phyloP scores from a whole-genome alignment of 1,140 invertebrate genomes.

The Meloidogyne floridensis region DNA sequence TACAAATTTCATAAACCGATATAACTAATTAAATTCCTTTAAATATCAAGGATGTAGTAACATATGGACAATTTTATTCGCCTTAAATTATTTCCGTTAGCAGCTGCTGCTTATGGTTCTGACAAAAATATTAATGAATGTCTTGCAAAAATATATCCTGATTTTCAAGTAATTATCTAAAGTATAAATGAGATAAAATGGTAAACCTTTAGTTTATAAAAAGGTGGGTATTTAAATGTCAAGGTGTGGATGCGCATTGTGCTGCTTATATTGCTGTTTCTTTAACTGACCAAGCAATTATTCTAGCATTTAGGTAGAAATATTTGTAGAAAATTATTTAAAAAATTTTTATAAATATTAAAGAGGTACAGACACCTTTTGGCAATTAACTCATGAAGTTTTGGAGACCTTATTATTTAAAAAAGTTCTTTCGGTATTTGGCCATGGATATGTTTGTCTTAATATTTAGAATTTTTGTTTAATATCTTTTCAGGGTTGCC shows the following conservation, averaged over 20 bases:
- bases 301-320: constrained; percentile 41
- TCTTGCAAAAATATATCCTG: constrained; percentile 12
- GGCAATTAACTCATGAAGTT: neutral
- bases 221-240: constrained; percentile 32
- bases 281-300: constrained; percentile 43
- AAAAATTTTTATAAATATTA: neutral
- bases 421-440: neutral
- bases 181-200: neutral
- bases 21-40: too few relatives aligned
- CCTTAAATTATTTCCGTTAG: constrained; percentile 39
- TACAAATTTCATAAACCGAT: too few relatives aligned
- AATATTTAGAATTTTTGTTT: too few relatives aligned
- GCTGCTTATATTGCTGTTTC: constrained; percentile 47
- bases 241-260: constrained; percentile 40
- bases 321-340: neutral
- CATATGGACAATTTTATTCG: constrained; percentile 20
- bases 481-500: constrained; percentile 22
- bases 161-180: neutral
- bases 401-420: neutral
- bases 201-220: neutral
- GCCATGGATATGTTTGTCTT: neutral
- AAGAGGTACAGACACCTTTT: neutral
- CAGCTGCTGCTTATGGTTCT: constrained; percentile 45
- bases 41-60: neutral
- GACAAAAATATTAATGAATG: neutral